These are phyloP conservation scores for Mesoligia furuncula DNA, from an alignment of 2,888 invertebrate species.

Conservation along the genomic window DNA sequence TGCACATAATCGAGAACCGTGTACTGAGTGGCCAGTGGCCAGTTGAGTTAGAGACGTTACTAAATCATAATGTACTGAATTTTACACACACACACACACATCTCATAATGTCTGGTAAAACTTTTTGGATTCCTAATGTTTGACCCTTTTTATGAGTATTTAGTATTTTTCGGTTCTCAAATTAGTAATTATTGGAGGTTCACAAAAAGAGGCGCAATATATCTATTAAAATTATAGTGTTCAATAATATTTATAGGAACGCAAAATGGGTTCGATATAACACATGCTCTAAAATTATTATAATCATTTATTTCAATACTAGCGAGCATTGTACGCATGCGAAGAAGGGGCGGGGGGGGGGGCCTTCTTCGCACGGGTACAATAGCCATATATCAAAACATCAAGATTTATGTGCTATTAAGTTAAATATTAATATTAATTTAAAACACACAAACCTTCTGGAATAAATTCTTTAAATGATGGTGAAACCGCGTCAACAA, in stretches of 20 bases:
- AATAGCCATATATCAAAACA: neutral
- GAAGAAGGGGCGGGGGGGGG: too few relatives aligned
- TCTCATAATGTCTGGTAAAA: neutral
- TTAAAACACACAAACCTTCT: neutral
- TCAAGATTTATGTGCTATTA: neutral
- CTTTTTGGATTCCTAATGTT: neutral
- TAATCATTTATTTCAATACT: neutral
- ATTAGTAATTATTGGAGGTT: neutral
- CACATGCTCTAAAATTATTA: neutral
- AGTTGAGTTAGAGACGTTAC: neutral
- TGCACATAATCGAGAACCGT: conserved; percentile 19
- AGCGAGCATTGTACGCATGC: too few relatives aligned
- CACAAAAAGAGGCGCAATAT: neutral
- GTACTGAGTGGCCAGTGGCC: conserved; percentile 8
- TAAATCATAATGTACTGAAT: neutral
- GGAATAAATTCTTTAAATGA: neutral
- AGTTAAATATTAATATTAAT: neutral
- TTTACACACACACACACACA: neutral
- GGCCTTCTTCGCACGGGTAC: neutral
- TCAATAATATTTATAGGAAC: neutral
- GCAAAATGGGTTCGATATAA: neutral
- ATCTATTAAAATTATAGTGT: neutral
- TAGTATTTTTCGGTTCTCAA: neutral
- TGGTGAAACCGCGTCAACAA: neutral
- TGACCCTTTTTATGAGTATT: neutral